Percentiles rank a stretch among this genome's conserved stretches.
phyloP scores from a whole-genome alignment of 2,888 invertebrate genomes.

The Syrista parreyssii region DNA sequence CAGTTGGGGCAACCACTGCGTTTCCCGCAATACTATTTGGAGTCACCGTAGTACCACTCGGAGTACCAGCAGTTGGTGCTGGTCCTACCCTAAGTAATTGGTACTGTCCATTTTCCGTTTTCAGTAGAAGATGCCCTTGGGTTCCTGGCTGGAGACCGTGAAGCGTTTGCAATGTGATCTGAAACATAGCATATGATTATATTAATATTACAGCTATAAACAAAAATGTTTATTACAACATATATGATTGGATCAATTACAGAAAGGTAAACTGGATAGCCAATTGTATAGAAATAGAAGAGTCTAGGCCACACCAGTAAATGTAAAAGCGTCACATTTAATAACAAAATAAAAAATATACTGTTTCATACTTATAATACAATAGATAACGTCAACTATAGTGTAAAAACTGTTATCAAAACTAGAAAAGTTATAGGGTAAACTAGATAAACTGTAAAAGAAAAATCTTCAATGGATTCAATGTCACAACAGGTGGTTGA shows the following conservation, averaged over 20 bases:
- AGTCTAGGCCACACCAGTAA: not conserved
- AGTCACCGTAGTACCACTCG: constrained; percentile 64
- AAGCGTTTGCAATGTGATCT: constrained; percentile 90
- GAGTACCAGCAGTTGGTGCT: constrained; percentile 73
- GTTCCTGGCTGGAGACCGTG: constrained; percentile 85
- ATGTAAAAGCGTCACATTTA: constrained; percentile 39
- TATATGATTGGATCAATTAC: constrained; percentile 3
- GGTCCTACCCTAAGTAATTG: constrained; percentile 92
- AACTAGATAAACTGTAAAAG: not conserved
- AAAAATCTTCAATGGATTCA: not conserved
- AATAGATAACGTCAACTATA: not conserved
- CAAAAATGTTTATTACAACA: not conserved
- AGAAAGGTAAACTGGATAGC: not conserved
- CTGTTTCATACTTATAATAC: not conserved
- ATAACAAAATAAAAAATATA: constrained; percentile 33
- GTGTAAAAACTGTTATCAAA: not conserved
- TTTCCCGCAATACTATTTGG: constrained; percentile 63
- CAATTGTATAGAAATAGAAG: too few species aligned
- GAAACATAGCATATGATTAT: constrained; percentile 59
- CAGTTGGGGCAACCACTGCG: constrained; percentile 53
- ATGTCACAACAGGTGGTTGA: not conserved
- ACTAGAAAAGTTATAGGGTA: not conserved
- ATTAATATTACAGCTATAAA: constrained; percentile 7
- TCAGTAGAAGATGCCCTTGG: constrained; percentile 90
- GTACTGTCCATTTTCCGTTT: constrained; percentile 97